phyloP scores from a whole-genome alignment of 1,140 invertebrate species.

The Drosophila trapezifrons region DNA sequence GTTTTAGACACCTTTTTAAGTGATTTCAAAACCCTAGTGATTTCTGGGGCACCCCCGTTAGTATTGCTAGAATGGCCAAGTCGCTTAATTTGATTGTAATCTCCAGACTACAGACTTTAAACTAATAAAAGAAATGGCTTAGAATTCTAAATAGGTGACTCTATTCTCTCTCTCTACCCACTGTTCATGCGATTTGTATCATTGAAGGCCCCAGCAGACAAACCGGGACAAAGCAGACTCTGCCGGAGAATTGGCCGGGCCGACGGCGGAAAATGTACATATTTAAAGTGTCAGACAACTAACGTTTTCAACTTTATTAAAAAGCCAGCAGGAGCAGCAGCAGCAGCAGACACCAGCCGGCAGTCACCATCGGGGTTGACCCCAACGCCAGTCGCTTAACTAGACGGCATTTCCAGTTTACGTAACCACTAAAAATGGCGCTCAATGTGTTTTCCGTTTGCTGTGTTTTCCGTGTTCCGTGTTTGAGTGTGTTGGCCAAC shows the following conservation, averaged over 20 bases:
- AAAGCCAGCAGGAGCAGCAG: conserved; percentile 10
- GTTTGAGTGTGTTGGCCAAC: conserved; percentile 14
- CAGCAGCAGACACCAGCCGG: conserved; percentile 1
- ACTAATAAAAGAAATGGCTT: conserved; percentile 14
- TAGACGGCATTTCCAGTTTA: conserved; percentile 68
- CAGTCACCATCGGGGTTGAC: conserved; percentile 13
- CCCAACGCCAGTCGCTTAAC: conserved; percentile 24
- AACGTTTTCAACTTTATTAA: conserved; percentile 68
- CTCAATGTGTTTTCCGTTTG: conserved; percentile 46
- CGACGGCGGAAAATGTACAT: conserved; percentile 41
- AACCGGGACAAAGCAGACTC: conserved; percentile 22
- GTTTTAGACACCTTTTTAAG: too few relatives aligned
- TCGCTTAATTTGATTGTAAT: conserved; percentile 17
- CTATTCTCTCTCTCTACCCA: not conserved
- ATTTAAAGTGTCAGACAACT: conserved; percentile 64
- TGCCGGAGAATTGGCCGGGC: not conserved
- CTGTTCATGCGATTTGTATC: conserved; percentile 47
- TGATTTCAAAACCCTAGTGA: too few relatives aligned
- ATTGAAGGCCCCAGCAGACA: conserved; percentile 23
- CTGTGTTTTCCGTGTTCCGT: conserved; percentile 24
- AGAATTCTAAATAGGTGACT: conserved; percentile 10
- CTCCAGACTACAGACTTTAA: conserved; percentile 4
- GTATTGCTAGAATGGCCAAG: not conserved
- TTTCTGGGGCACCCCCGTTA: too few relatives aligned
- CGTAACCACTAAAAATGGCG: conserved; percentile 71